Evolutionary conservation across 2,113 vertebrate genomes (phyloP).

Genomic region (Hymenochirus boettgeri): DNA sequence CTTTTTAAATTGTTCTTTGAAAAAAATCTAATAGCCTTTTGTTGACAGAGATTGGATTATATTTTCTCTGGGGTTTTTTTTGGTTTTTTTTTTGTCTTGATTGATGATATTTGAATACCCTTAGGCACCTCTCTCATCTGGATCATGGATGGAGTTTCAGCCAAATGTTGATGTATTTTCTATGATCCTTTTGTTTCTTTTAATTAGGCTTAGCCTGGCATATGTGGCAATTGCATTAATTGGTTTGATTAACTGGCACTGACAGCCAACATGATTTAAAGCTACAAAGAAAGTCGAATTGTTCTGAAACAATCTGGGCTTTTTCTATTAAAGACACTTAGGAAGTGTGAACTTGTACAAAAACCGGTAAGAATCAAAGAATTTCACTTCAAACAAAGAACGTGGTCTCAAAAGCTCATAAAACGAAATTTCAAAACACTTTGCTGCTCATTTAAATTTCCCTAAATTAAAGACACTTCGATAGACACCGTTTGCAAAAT

Average conservation of each 20-base stretch:
- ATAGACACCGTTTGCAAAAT: too few species aligned
- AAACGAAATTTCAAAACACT: conserved; percentile 9
- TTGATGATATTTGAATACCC: conserved; percentile 13
- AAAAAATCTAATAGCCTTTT: too few species aligned
- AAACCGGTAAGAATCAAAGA: conserved; percentile 8
- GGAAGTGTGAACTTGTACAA: conserved; percentile 25
- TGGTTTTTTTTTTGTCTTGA: too few species aligned
- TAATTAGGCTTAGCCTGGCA: conserved; percentile 38
- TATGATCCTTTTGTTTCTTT: conserved; percentile 36
- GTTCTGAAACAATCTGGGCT: conserved; percentile 15
- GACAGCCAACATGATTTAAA: conserved; percentile 36
- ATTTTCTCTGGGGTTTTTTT: too few species aligned
- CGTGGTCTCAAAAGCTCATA: background rate
- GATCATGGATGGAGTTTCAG: conserved; percentile 10
- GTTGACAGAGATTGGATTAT: too few species aligned
- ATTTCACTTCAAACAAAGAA: background rate
- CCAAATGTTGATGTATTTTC: conserved; percentile 41
- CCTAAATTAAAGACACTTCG: too few species aligned
- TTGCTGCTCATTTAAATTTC: conserved; percentile 23
- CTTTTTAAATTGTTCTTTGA: too few species aligned
- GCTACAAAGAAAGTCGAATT: conserved; percentile 31
- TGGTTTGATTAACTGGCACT: conserved; percentile 38
- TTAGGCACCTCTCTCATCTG: conserved; percentile 13
- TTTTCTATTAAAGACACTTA: conserved; percentile 6
- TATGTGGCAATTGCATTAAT: conserved; percentile 41